Base-by-base conservation (phyloP, 1,140 invertebrate genomes). In the Drosophila saltans region DNA sequence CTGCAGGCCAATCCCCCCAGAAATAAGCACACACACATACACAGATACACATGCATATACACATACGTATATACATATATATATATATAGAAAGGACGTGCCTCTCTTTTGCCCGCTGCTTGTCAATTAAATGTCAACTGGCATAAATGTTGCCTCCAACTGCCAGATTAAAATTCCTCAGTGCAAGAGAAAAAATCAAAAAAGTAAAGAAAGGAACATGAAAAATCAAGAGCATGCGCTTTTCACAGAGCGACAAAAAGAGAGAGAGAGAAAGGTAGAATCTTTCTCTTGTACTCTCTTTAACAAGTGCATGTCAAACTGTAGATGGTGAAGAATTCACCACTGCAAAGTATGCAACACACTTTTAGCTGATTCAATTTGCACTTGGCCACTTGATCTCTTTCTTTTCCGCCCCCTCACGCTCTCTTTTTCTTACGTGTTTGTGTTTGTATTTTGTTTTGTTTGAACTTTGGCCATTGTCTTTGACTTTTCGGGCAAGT, bases 61-160 rank as follows among this genome's bases (percentile, higher is more conserved):
- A 4, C 4, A 30, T 30, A 30, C 4, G 4, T 30, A 30, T 30
- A 30, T 30, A 30, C 4, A 36, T 36, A 36, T 36, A 36, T 36
- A 36, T 36, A 36, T 36, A 36, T 39, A 28, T 33, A 69, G 16
- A 43, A 66, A 62, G 59, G 76, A 70, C 71, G 61, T 72, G 39
- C 67, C 66, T 40, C 63, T 69, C 62, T 60, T 26, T 71, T 63
- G 43, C 43, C 65, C 41, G 60, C 60, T 48, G 66, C 78, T 81
- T 89, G 84, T 89, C 84, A 89, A 89, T 89, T 84, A 89, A 84
- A 90, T 89, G 84, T 90, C 84, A 89, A 90, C 80, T 89, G 74
- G 81, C 84, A 89, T 74, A 83, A 88, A 88, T 78, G 80, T 86
- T 80, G 66, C 64, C 36, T 65, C 45, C 16, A n/a, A 36, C 68